phyloP scores from a whole-genome alignment of 2,888 invertebrate species.

The Metallyticus violacea region DNA sequence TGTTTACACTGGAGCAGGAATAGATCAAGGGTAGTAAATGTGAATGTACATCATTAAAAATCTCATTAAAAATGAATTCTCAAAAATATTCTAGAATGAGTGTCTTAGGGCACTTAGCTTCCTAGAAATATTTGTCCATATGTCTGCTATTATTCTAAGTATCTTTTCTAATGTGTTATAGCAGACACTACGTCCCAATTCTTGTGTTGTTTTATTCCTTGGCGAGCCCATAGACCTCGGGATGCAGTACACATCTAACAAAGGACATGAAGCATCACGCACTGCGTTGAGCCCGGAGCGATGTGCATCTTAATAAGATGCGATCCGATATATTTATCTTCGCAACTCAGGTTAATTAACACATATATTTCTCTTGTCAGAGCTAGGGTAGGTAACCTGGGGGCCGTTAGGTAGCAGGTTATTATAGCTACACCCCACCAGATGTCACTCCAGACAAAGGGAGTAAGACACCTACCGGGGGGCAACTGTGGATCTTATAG shows the following conservation, averaged over 20 bases:
- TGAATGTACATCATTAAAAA: too few relatives aligned
- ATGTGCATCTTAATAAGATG: neutral
- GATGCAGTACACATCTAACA: neutral
- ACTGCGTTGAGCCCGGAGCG: neutral
- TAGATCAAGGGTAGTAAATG: too few relatives aligned
- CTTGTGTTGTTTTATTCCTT: too few relatives aligned
- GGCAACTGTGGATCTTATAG: too few relatives aligned
- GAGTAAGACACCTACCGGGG: neutral
- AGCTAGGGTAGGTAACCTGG: neutral
- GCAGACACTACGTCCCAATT: too few relatives aligned
- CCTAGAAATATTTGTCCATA: too few relatives aligned
- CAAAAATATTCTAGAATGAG: too few relatives aligned
- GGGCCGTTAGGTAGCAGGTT: neutral
- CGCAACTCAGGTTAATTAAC: constrained; percentile 6
- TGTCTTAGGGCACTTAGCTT: too few relatives aligned
- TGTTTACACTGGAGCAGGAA: too few relatives aligned
- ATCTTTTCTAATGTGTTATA: too few relatives aligned
- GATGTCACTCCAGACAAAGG: neutral
- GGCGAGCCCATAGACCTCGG: neutral
- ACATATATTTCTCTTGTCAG: neutral
- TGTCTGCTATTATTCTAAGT: too few relatives aligned
- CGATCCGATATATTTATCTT: constrained; percentile 8
- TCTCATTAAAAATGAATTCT: too few relatives aligned
- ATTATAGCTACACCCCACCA: neutral
- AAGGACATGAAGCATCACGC: neutral